Conservation (phyloP, 2,797 vertebrate species). For the Enteromius argenteus region DNA sequence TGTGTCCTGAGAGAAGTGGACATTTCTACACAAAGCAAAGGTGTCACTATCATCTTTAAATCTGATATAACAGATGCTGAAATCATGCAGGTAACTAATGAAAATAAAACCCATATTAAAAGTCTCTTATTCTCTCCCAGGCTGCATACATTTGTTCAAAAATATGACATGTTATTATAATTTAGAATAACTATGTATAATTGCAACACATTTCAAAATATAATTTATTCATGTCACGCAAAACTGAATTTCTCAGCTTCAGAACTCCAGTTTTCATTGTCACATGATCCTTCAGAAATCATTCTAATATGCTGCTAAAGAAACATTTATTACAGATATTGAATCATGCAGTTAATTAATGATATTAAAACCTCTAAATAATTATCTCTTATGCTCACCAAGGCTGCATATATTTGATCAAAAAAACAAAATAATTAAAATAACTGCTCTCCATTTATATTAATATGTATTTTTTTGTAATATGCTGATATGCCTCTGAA, state of each 20-base stretch:
- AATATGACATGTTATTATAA: not conserved
- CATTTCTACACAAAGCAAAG: slow-evolving; percentile 20
- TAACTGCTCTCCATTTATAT: not conserved
- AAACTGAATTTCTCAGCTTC: not conserved
- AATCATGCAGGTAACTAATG: not conserved
- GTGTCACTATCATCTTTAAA: slow-evolving; percentile 18
- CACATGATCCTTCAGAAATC: not conserved
- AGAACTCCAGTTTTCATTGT: not conserved
- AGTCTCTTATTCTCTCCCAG: not conserved
- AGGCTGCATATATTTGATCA: not conserved
- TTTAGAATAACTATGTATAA: not conserved
- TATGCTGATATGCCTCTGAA: not conserved
- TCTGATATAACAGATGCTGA: not conserved
- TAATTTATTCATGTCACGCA: not conserved
- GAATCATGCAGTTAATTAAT: not conserved
- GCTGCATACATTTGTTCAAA: not conserved
- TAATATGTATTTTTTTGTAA: not conserved
- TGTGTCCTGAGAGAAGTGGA: slow-evolving; percentile 67
- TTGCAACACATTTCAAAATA: not conserved
- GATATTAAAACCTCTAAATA: not conserved
- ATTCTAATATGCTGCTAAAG: not conserved
- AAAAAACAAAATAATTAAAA: not conserved
- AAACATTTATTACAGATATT: not conserved
- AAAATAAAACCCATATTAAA: not conserved
- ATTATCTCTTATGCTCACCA: not conserved